Evolutionary conservation across 2,113 vertebrate genomes (phyloP), one percentile per base, ranked within the genome.

Genomic region (Protobothrops flavoviridis): DNA sequence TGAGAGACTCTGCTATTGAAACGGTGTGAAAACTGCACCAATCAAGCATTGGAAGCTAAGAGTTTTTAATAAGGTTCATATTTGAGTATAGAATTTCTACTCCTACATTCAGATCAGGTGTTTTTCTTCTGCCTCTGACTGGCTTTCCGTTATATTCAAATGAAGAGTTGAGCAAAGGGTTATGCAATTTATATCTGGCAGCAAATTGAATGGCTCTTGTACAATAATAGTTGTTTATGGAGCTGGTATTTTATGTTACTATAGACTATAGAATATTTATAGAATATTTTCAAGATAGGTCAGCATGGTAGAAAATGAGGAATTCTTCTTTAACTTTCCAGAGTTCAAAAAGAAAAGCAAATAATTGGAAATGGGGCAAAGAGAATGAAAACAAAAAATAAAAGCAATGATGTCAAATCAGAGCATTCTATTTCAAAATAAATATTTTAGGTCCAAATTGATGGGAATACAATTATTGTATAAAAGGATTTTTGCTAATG

Each of bases 61-160:
- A 55, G 59, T 90, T 90, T 91, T 48, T 89, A 93, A 95, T 92
- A 52, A 90, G 39, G 29, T 94, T 92, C 90, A 57, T 74, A 52
- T 94, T 91, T 95, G 93, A 48, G n/a, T 0, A 0, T 39, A 52
- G 29, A 50, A 7, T 13, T 87, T 17, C 0, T 53, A 10, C 59
- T 91, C 24, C 85, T 85, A 59, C 53, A 48, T 89, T 91, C 53
- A 0, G 57, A 64, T 86, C 45, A 91, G 87, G 45, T 61, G 10
- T 50, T 64, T 74, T 48, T 23, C 3, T 6, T 29, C 24, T 33
- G 13, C 15, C 33, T 53, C 91, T 85, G 39, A 52, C 26, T 20
- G 7, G 23, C 2, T 53, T n/a, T 39, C 17, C 13, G 0, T 45
- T 26, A 57, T 93, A 21, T 85, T 92, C 0, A 26, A 59, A 0